These are phyloP conservation scores for Apocheima hispidaria DNA, from an alignment of 2,888 invertebrate species.

Conservation along the genomic window DNA sequence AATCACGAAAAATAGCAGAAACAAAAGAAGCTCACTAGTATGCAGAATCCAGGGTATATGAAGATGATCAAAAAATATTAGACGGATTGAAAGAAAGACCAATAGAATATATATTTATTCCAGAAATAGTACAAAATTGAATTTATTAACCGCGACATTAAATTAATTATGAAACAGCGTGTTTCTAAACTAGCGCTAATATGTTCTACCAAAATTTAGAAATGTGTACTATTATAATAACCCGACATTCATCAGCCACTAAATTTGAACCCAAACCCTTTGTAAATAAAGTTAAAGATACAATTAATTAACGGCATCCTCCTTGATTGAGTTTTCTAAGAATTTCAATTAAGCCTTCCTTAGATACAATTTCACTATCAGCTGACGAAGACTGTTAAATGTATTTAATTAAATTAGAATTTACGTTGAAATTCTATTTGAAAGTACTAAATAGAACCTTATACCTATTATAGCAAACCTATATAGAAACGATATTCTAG, in stretches of 20 bases:
- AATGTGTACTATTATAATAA: not conserved
- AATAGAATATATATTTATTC: too few species aligned
- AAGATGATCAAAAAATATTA: too few species aligned
- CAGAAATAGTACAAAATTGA: too few species aligned
- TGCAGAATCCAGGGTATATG: too few species aligned
- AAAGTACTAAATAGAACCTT: conserved; percentile 4
- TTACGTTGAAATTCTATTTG: not conserved
- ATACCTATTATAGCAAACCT: too few species aligned
- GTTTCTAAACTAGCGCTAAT: too few species aligned
- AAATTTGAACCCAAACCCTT: not conserved
- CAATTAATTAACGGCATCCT: conserved; percentile 14
- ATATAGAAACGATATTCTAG: not conserved
- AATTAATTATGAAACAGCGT: too few species aligned
- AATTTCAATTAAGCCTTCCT: conserved; percentile 20
- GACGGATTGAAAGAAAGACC: too few species aligned
- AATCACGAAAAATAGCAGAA: too few species aligned
- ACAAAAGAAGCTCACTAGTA: too few species aligned
- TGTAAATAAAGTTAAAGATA: conserved; percentile 12
- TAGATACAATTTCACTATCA: conserved; percentile 20
- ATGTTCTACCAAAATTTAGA: not conserved
- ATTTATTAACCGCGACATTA: too few species aligned
- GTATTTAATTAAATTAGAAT: conserved; percentile 18
- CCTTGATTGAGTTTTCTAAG: conserved; percentile 22
- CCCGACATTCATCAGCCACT: not conserved
- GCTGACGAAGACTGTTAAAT: conserved; percentile 11